Evolutionary conservation across 2,888 invertebrate genomes (phyloP).

Genomic region (Drosophila pseudotakahashii): DNA sequence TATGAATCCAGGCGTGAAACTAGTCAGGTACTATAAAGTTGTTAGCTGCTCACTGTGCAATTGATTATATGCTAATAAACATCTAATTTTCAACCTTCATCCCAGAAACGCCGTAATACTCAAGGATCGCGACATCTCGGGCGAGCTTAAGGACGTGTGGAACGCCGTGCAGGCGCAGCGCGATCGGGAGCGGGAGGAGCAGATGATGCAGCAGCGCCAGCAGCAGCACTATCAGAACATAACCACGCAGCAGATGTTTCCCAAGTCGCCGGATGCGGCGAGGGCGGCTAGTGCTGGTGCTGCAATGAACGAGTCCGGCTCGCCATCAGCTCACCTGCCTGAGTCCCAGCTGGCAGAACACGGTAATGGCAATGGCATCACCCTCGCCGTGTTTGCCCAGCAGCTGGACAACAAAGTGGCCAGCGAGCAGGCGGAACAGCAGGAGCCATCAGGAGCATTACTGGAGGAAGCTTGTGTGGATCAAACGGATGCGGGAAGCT

Average conservation of each 20-base stretch:
- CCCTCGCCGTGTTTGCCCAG: constrained; percentile 72
- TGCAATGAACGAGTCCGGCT: constrained; percentile 41
- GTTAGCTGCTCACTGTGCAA: neutral
- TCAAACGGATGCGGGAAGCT: constrained; percentile 65
- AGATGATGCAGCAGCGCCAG: constrained; percentile 83
- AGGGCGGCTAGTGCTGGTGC: constrained; percentile 58
- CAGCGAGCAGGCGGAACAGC: constrained; percentile 59
- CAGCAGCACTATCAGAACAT: constrained; percentile 82
- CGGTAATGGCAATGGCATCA: constrained; percentile 57
- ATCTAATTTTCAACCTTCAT: neutral
- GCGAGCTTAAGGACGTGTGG: constrained; percentile 91
- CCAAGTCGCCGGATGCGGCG: constrained; percentile 70
- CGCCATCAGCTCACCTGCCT: constrained; percentile 55
- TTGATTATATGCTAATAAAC: neutral
- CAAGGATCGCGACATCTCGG: constrained; percentile 89
- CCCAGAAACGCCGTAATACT: constrained; percentile 86
- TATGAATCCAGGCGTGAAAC: constrained; percentile 88
- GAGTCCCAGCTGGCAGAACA: constrained; percentile 59
- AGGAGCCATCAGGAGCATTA: constrained; percentile 20
- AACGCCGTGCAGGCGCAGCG: constrained; percentile 87
- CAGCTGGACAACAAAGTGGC: constrained; percentile 74
- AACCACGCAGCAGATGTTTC: constrained; percentile 82
- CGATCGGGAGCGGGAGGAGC: constrained; percentile 84
- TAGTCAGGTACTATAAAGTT: constrained; percentile 84
- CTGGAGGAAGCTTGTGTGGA: constrained; percentile 54